phyloP scores from a whole-genome alignment of 2,888 invertebrate genomes.

The Clivina fossor region DNA sequence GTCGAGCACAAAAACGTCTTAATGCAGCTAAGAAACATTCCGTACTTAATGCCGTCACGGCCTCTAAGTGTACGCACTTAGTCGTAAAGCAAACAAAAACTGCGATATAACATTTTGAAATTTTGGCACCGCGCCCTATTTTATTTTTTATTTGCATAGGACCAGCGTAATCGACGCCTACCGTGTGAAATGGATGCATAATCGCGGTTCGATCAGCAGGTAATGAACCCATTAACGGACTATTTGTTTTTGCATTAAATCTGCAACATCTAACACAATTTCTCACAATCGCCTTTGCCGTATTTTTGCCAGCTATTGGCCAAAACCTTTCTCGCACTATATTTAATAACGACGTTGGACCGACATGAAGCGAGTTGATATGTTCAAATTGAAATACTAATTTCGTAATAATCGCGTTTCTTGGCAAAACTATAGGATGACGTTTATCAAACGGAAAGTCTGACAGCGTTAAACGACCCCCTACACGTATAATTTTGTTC shows the following conservation, averaged over 20 bases:
- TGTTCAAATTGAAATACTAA: slow-evolving; percentile 1
- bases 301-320: slow-evolving; percentile 5
- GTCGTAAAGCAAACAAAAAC: not conserved
- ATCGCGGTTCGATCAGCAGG: not conserved
- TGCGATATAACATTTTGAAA: not conserved
- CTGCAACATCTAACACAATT: slow-evolving; percentile 3
- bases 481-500: too few relatives aligned
- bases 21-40: not conserved
- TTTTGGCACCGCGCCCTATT: not conserved
- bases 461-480: too few relatives aligned
- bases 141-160: not conserved
- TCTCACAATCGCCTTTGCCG: slow-evolving; percentile 2
- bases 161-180: slow-evolving; percentile 3
- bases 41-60: not conserved
- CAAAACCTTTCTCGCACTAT: slow-evolving; percentile 2
- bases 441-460: slow-evolving; percentile 1
- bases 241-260: not conserved
- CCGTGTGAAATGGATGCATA: not conserved
- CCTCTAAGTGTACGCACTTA: not conserved
- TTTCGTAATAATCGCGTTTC: not conserved
- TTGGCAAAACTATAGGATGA: not conserved
- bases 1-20: not conserved
- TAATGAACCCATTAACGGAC: not conserved
- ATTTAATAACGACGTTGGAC: not conserved
- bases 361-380: not conserved